phyloP scores from a whole-genome alignment of 2,797 vertebrate genomes.

The Cetoscarus ocellatus region DNA sequence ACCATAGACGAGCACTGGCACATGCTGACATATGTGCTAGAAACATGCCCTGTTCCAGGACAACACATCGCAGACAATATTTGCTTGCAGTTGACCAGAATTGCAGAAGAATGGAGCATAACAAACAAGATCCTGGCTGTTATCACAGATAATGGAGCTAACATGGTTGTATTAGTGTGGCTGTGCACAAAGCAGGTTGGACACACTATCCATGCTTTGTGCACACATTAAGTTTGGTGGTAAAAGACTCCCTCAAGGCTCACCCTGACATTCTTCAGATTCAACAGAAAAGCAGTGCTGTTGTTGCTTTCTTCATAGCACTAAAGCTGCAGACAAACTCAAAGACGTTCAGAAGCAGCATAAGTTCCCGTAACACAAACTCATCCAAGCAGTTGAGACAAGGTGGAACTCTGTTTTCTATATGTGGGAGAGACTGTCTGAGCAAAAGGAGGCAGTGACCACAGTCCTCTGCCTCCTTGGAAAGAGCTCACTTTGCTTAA shows the following conservation, averaged over 20 bases:
- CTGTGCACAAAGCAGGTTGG: background rate
- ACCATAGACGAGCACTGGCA: slow-evolving; percentile 45
- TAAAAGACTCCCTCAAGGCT: no score
- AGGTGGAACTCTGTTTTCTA: slow-evolving; percentile 15
- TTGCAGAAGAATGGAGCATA: slow-evolving; percentile 13
- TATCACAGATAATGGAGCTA: slow-evolving; percentile 21
- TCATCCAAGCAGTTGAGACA: slow-evolving; percentile 1
- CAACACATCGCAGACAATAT: slow-evolving; percentile 24
- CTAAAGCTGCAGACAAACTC: slow-evolving; percentile 4
- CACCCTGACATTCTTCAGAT: no score
- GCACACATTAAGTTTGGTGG: no score
- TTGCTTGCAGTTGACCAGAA: slow-evolving; percentile 6
- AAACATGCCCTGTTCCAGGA: slow-evolving; percentile 37
- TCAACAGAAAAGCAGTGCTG: no score
- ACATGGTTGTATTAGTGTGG: slow-evolving; percentile 33
- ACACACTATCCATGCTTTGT: no score
- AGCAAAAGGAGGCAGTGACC: slow-evolving; percentile 28
- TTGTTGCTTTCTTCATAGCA: slow-evolving; percentile 14
- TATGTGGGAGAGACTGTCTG: slow-evolving; percentile 3
- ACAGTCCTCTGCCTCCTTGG: slow-evolving; percentile 11
- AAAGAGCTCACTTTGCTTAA: slow-evolving; percentile 27
- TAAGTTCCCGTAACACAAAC: slow-evolving; percentile 1
- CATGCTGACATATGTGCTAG: slow-evolving; percentile 30
- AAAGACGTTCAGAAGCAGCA: slow-evolving; percentile 14
- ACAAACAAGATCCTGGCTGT: background rate